Base-by-base conservation (phyloP, 2,797 vertebrate genomes). In the Carduelis carduelis region DNA sequence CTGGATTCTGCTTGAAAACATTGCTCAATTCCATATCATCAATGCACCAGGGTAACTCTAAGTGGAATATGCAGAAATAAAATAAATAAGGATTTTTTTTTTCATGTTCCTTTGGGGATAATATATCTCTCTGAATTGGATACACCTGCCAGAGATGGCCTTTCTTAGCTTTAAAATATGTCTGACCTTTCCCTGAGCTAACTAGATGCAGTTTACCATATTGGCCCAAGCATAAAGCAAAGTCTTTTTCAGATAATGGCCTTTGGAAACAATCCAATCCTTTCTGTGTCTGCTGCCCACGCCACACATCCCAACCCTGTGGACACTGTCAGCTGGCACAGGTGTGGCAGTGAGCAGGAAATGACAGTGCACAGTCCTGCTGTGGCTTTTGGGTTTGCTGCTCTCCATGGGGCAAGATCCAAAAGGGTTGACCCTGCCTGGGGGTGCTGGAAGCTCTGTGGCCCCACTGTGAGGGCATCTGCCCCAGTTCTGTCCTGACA, bases 121-220 rank as follows among this genome's bases (percentile, higher is more conserved):
- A 96, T 96, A 64, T 47, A 93, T 95, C 91, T 96, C 71, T 61
- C 82, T 88, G 88, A 95, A 93, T 92, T 89, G 83, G 83, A 87
- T 66, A 69, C 59, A 92, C 90, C 95, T 95, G 93, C 77, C 92
- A 97, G 78, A 78, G 60, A 66, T 85, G 87, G 93, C 88, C 95
- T 95, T 95, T 95, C 87, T 95, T 89, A 81, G 44, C 78, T 97
- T 94, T 83, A 93, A 95, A 96, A 93, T 92, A 79, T 82, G 69
- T 79, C 90, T 95, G 91, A 94, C 95, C 94, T 97, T 96, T 95
- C 72, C 61, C 79, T 90, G 76, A 95, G 93, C 87, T 97, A 96
- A 96, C 82, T 77, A 87, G 95, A 90, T 27, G 50, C 50, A 82
- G 77, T 88, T 96, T 96, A 94, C 91, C 93, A 89, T 66, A 76